These are phyloP conservation scores for Ochropacha duplaris DNA, from an alignment of 2,888 invertebrate species.

Conservation along the genomic window DNA sequence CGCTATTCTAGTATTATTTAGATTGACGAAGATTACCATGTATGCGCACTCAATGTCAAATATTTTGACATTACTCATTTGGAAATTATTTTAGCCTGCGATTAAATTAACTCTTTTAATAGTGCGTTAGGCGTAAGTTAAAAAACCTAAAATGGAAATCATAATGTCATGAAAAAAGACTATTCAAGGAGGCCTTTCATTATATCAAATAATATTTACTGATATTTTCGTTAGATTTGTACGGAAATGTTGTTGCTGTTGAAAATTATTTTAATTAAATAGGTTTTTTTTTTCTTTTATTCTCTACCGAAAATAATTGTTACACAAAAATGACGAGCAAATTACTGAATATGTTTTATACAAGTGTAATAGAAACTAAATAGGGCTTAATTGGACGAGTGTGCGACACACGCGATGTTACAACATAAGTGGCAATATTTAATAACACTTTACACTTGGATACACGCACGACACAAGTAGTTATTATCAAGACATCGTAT, in stretches of 20 bases:
- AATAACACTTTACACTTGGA: not conserved
- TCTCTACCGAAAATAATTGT: not conserved
- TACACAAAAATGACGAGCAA: not conserved
- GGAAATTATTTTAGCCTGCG: not conserved
- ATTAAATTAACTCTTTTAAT: not conserved
- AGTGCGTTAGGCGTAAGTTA: no score
- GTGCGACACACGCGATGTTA: slow-evolving; percentile 25
- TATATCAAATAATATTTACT: no score
- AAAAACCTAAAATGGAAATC: no score
- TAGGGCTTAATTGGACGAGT: slow-evolving; percentile 47
- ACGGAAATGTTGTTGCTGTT: no score
- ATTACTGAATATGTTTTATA: not conserved
- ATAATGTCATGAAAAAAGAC: no score
- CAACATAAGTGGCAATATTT: slow-evolving; percentile 9
- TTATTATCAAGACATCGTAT: not conserved
- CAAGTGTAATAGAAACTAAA: slow-evolving; percentile 22
- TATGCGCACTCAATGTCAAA: slow-evolving; percentile 36
- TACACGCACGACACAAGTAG: not conserved
- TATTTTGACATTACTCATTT: slow-evolving; percentile 14
- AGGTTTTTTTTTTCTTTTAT: no score
- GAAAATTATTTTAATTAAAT: no score
- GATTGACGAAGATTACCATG: slow-evolving; percentile 51
- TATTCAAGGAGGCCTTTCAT: no score
- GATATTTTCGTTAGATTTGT: no score
- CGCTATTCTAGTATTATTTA: slow-evolving; percentile 51